These are phyloP conservation scores for Ramphastos sulfuratus DNA, from an alignment of 2,113 vertebrate genomes.

Conservation along the genomic window DNA sequence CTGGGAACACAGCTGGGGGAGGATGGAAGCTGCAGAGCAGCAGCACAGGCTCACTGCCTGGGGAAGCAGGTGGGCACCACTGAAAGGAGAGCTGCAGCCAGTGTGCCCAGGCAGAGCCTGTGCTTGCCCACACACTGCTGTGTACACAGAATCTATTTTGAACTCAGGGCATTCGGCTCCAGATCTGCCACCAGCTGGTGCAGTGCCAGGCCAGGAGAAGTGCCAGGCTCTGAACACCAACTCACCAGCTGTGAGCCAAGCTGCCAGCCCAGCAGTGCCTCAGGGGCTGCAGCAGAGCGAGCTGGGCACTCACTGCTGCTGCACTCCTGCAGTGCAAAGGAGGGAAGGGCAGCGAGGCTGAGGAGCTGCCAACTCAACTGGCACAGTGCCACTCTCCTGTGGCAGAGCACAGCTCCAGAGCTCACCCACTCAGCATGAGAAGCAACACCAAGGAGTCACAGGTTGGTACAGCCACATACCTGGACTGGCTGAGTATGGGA, in stretches of 20 bases:
- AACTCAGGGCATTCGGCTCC: neutral
- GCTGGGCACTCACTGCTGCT: neutral
- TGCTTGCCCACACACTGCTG: neutral
- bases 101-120: constrained; percentile 39
- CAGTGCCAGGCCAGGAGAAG: constrained; percentile 49
- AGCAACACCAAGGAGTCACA: neutral
- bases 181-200: constrained; percentile 26
- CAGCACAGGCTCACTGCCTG: neutral
- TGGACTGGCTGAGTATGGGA: neutral
- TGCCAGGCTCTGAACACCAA: constrained; percentile 59
- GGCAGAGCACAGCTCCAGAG: neutral
- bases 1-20: neutral
- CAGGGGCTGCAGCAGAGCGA: neutral
- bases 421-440: neutral
- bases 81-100: constrained; percentile 12
- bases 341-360: neutral
- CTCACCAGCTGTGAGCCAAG: constrained; percentile 55
- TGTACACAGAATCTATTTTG: constrained; percentile 45
- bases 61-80: neutral
- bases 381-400: neutral
- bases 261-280: neutral
- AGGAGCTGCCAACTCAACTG: neutral
- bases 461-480: neutral
- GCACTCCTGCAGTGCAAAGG: neutral
- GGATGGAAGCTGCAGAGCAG: neutral